Evolutionary conservation across 2,113 vertebrate species (phyloP), one percentile per base, ranked within the genome.

Genomic region (Perca schrenkii): DNA sequence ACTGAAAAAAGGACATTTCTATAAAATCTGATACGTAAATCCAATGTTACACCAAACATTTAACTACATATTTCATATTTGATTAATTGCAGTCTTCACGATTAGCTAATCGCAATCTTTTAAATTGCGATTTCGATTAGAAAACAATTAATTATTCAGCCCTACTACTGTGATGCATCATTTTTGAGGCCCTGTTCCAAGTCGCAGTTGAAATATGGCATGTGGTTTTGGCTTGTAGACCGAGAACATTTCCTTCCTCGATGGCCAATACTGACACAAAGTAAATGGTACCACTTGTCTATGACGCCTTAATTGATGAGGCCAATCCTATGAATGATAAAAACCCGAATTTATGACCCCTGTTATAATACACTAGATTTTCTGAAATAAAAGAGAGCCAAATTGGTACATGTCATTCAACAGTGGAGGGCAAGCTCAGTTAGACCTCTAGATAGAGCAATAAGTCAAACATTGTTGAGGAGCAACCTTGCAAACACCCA

Each of bases 401-500:
- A 6, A 21, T 43, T 43, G 36, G 34, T 11, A 21, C 4, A 58
- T 57, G 69, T 65, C 5, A 82, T 65, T 77, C 12, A 81, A 56
- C 0, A 13, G 4, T 6, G 15, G 13, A 2, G 7, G 15, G n/a
- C 3, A 11, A 63, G 31, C n/a, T 21, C 2, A 2, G 49, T 49
- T 46, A 60, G 28, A 52, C 22, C 25, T 67, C 11, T 31, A 8
- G 57, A 57, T 3, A 34, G 36, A 69, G 52, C 63, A 70, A 78
- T 79, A 19, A 54, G 70, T 73, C 53, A 71, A 49, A 46, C 22
- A 86, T 66, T 79, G 83, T 25, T 69, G 25, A 81, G 19, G 25
- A 80, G 71, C 60, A 83, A 76, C 64, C 68, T 74, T 31, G 63
- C 34, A 50, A 68, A 54, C 69, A 84, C 57, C 65, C 77, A 64